phyloP scores from a whole-genome alignment of 1,140 invertebrate species.

The Neodiprion fabricii region DNA sequence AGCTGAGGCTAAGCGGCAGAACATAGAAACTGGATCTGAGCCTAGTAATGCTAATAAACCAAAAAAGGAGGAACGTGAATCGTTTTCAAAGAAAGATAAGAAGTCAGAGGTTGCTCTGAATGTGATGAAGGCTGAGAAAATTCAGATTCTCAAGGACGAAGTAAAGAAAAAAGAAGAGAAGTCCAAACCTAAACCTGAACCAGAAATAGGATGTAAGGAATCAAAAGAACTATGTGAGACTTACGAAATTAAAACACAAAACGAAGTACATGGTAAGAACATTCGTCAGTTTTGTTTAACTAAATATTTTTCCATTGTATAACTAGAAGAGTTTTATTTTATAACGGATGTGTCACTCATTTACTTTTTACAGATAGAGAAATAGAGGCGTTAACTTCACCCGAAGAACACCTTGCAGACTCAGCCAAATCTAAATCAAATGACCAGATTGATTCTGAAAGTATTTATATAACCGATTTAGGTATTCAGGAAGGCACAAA shows the following conservation, averaged over 20 bases:
- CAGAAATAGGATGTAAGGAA: conserved; percentile 4
- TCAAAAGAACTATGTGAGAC: conserved; percentile 8
- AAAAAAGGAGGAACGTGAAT: conserved; percentile 19
- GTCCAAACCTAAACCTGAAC: neutral
- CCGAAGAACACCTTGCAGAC: neutral
- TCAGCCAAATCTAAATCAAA: conserved; percentile 48
- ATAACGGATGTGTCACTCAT: neutral
- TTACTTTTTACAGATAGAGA: neutral
- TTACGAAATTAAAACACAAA: conserved; percentile 4
- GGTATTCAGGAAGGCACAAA: conserved; percentile 33
- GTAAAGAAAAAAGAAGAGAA: conserved; percentile 17
- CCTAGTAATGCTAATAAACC: conserved; percentile 25
- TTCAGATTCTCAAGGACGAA: conserved; percentile 13
- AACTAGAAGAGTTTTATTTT: neutral
- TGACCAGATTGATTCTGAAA: conserved; percentile 41
- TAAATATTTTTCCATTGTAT: neutral
- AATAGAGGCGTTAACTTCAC: neutral
- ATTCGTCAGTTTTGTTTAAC: neutral
- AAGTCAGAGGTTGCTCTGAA: neutral
- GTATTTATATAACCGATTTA: conserved; percentile 42
- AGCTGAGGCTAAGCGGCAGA: conserved; percentile 51
- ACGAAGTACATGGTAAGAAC: neutral
- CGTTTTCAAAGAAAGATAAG: conserved; percentile 26
- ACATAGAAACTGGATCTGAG: conserved; percentile 32
- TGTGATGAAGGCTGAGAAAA: conserved; percentile 13